Evolutionary conservation across 2,113 vertebrate genomes (phyloP).

Genomic region (Neopipo cinnamomea): DNA sequence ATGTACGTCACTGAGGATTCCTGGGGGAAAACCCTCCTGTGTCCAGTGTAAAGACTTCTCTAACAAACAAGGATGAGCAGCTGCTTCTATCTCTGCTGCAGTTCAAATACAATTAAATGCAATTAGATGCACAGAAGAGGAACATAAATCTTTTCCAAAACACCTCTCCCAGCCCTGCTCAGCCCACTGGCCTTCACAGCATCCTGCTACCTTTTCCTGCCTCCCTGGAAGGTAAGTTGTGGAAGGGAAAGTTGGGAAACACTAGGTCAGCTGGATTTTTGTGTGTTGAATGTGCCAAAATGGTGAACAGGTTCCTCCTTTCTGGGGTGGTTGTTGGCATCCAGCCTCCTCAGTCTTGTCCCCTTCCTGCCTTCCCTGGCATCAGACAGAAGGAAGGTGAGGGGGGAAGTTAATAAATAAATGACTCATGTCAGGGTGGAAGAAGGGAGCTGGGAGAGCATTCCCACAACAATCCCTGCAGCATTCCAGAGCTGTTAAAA

Average conservation of each 20-base stretch:
- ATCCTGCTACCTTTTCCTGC: background rate
- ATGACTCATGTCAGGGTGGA: background rate
- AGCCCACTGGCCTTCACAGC: background rate
- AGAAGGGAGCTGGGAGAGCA: background rate
- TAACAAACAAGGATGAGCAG: accelerated
- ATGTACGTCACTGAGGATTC: background rate
- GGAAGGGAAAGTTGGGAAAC: background rate
- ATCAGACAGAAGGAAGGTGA: background rate
- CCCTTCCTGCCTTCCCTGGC: slow-evolving; percentile 21
- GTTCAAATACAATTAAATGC: background rate
- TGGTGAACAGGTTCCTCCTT: accelerated
- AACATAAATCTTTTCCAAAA: background rate
- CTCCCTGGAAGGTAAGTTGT: background rate
- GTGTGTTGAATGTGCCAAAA: background rate
- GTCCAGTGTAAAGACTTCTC: background rate
- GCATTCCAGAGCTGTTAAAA: slow-evolving; percentile 74
- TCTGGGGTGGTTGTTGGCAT: background rate
- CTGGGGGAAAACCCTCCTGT: background rate
- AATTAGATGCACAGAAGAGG: background rate
- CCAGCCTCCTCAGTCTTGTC: background rate
- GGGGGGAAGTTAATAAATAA: background rate
- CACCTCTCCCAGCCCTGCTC: background rate
- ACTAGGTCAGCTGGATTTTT: background rate
- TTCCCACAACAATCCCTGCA: background rate
- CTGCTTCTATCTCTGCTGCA: background rate